Percentiles rank a stretch among this genome's conserved stretches.
These are phyloP conservation scores for Limnothrissa miodon DNA, from an alignment of 2,113 vertebrate genomes.

Conservation along the genomic window DNA sequence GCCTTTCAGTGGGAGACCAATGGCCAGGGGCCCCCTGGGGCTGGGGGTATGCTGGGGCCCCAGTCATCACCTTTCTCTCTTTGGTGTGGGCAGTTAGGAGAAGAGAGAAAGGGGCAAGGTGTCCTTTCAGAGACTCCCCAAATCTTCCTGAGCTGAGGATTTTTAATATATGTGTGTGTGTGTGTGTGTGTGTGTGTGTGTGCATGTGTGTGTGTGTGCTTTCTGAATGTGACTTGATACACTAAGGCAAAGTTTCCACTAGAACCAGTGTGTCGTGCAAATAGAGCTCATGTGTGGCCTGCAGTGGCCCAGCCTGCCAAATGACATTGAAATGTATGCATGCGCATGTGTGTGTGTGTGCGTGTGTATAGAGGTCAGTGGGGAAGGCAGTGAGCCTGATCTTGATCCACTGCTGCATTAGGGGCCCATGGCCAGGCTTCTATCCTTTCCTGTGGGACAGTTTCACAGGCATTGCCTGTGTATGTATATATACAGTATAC, in stretches of 20 bases:
- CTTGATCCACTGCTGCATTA: neutral
- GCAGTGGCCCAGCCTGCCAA: neutral
- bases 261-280: conserved; percentile 33
- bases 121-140: conserved; percentile 41
- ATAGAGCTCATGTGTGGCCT: neutral
- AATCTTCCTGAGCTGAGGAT: conserved; percentile 36
- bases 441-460: neutral
- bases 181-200: neutral
- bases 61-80: conserved; percentile 59
- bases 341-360: neutral
- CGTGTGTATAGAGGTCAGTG: neutral
- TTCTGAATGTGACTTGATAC: conserved; percentile 45
- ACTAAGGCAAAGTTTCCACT: conserved; percentile 37
- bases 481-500: neutral
- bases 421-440: neutral
- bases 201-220: neutral
- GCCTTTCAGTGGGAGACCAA: conserved; percentile 66
- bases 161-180: neutral
- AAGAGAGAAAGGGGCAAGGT: conserved; percentile 30
- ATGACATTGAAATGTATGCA: neutral
- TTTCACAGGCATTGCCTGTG: neutral
- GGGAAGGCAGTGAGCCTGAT: neutral
- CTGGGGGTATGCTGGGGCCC: conserved; percentile 40
- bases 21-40: conserved; percentile 53
- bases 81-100: conserved; percentile 34